Conservation (phyloP, 1,140 invertebrate species). For the Microvelia longipes region DNA sequence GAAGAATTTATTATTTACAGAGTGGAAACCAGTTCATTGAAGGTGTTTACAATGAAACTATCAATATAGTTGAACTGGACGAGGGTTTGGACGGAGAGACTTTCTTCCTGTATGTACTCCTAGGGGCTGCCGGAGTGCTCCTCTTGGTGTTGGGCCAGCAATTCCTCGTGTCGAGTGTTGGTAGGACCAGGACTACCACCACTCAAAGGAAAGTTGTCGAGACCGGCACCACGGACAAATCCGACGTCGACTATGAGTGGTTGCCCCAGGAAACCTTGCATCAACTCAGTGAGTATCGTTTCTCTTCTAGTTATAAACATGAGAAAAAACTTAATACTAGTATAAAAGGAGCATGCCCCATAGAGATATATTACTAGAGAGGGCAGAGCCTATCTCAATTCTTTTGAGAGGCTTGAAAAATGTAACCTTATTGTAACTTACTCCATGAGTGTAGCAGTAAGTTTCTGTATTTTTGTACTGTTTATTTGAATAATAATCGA, state of each 20-base stretch:
- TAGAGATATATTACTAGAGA: too few relatives aligned
- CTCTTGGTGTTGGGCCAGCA: constrained; percentile 82
- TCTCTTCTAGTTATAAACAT: background rate
- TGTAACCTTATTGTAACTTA: background rate
- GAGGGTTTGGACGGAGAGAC: constrained; percentile 96
- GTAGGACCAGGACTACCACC: constrained; percentile 39
- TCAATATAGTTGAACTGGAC: constrained; percentile 89
- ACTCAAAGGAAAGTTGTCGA: constrained; percentile 47
- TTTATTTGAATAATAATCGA: too few relatives aligned
- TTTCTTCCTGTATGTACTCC: constrained; percentile 90
- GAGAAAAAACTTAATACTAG: background rate
- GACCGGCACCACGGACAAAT: constrained; percentile 69
- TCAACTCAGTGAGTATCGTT: constrained; percentile 51
- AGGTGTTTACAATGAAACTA: constrained; percentile 97
- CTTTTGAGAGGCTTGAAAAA: background rate
- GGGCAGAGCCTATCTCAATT: background rate
- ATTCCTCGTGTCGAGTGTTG: constrained; percentile 57
- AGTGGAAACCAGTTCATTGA: constrained; percentile 57
- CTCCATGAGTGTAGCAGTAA: background rate
- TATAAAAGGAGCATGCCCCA: background rate
- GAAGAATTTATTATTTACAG: too few relatives aligned
- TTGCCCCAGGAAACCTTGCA: constrained; percentile 78
- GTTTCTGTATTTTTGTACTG: background rate
- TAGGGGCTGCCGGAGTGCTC: constrained; percentile 75
- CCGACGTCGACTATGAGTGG: constrained; percentile 96